Conservation (phyloP, 2,797 vertebrate genomes). For the Sebastes vulpes region DNA sequence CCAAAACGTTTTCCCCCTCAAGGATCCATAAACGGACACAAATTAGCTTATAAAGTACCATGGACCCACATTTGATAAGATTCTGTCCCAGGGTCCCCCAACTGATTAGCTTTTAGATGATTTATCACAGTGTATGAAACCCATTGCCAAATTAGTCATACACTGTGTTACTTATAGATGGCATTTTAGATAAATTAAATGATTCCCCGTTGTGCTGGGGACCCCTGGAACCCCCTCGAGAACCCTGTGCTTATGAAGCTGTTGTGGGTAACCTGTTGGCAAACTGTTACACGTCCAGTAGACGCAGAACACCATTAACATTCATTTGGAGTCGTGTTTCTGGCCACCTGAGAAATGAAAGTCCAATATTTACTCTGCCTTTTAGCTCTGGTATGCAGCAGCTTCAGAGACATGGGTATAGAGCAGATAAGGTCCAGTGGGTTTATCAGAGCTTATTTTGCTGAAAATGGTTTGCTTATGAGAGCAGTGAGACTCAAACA, state of each 20-base stretch:
- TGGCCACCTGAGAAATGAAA: conserved; percentile 1
- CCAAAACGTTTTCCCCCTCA: no score
- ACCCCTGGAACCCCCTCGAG: no score
- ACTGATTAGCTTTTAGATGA: no score
- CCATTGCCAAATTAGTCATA: no score
- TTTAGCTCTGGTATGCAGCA: not conserved
- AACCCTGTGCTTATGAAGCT: not conserved
- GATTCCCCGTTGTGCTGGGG: no score
- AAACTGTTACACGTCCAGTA: not conserved
- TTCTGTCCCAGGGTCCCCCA: no score
- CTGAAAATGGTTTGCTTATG: not conserved
- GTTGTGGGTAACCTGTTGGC: not conserved
- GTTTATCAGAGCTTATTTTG: not conserved
- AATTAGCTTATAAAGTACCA: no score
- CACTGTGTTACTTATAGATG: no score
- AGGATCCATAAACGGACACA: no score
- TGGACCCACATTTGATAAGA: no score
- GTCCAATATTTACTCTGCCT: conserved; percentile 1
- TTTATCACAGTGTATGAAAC: no score
- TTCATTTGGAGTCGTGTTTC: not conserved
- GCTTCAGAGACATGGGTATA: not conserved
- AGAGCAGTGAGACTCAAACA: not conserved
- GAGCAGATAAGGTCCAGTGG: not conserved
- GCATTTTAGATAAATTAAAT: no score
- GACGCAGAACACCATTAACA: not conserved